phyloP scores from a whole-genome alignment of 2,888 invertebrate genomes.

The Eulithis testata region DNA sequence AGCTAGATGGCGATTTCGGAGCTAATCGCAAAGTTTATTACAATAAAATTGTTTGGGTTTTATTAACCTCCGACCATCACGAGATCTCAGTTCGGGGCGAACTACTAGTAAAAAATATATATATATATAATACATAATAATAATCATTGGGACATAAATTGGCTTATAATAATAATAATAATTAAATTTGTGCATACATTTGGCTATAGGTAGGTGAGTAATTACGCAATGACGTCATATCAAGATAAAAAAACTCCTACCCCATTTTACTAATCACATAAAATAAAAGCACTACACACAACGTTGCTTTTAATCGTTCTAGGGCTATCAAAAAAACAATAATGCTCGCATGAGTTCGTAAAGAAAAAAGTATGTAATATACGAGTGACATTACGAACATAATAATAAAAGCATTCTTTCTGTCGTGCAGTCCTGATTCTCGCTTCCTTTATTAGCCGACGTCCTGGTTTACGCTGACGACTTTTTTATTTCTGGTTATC shows the following conservation, averaged over 20 bases:
- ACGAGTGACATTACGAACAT: conserved; percentile 68
- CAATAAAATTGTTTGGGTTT: too few species aligned
- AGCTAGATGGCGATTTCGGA: too few species aligned
- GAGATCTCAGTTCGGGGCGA: too few species aligned
- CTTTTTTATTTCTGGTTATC: conserved; percentile 77
- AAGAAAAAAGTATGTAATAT: conserved; percentile 54
- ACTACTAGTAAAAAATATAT: too few species aligned
- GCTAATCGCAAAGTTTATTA: too few species aligned
- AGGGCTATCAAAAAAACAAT: conserved; percentile 47
- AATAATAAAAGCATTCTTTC: conserved; percentile 73
- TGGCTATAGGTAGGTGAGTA: too few species aligned
- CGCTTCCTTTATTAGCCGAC: conserved; percentile 72
- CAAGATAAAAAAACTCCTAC: not conserved
- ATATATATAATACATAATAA: too few species aligned
- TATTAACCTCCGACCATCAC: too few species aligned
- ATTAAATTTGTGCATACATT: too few species aligned
- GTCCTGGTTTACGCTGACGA: conserved; percentile 71
- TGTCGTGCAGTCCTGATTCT: conserved; percentile 64
- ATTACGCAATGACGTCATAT: too few species aligned
- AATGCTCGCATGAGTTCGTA: conserved; percentile 39
- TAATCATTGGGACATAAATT: too few species aligned
- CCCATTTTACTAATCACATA: conserved; percentile 6
- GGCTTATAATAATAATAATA: too few species aligned
- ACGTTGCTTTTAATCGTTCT: conserved; percentile 33
- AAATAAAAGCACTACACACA: conserved; percentile 16